Conservation (phyloP, 2,888 invertebrate genomes). For the Encarsia formosa region DNA sequence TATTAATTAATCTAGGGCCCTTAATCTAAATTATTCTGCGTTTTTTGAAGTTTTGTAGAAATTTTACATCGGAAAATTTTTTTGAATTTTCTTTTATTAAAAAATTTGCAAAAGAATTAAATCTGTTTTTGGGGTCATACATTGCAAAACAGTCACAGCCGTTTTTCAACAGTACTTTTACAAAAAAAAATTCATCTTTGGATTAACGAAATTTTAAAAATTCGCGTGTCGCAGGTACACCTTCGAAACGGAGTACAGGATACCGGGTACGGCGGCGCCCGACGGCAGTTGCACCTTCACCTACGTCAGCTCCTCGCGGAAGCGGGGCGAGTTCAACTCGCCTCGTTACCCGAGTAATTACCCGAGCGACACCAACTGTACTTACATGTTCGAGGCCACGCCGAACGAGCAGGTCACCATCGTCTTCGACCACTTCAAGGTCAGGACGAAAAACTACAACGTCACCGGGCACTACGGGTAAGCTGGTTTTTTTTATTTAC, state of each 20-base stretch:
- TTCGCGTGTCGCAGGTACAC: slow-evolving; percentile 49
- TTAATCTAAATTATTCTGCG: too few species aligned
- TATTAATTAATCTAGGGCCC: too few species aligned
- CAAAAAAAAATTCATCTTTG: neutral
- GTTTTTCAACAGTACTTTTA: neutral
- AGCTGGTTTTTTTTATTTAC: slow-evolving; percentile 31
- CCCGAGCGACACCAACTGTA: slow-evolving; percentile 91
- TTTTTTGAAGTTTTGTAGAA: too few species aligned
- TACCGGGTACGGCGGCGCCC: slow-evolving; percentile 90
- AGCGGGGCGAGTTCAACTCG: slow-evolving; percentile 90
- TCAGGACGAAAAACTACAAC: slow-evolving; percentile 77
- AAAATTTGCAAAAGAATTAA: too few species aligned
- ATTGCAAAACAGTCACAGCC: neutral
- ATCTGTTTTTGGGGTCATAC: too few species aligned
- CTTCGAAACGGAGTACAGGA: slow-evolving; percentile 76
- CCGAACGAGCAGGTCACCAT: slow-evolving; percentile 86
- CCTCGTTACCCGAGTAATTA: slow-evolving; percentile 96
- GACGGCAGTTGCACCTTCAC: slow-evolving; percentile 89
- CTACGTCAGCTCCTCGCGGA: slow-evolving; percentile 81
- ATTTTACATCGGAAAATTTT: too few species aligned
- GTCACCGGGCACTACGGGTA: slow-evolving; percentile 74
- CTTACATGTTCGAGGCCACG: slow-evolving; percentile 82
- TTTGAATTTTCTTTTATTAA: too few species aligned
- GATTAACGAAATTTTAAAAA: neutral
- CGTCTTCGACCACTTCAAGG: slow-evolving; percentile 88